A percentile compares a stretch with the other conserved stretches of the same genome.
These are phyloP conservation scores for Dolichopus griseipennis DNA, from an alignment of 2,888 invertebrate species.

Conservation along the genomic window DNA sequence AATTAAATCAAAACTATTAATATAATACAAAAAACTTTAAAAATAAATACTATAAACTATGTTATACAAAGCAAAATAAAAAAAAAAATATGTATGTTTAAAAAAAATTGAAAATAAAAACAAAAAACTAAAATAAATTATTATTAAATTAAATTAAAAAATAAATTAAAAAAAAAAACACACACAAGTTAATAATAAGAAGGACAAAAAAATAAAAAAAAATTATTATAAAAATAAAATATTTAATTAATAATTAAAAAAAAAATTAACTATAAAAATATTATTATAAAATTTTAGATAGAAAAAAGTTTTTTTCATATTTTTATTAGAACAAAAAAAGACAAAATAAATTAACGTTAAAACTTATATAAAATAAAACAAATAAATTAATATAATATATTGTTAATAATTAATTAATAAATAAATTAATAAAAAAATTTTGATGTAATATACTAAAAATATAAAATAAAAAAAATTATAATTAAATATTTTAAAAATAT, in stretches of 20 bases:
- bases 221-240: no score
- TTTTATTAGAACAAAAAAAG: not conserved
- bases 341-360: not conserved
- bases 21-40: no score
- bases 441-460: not conserved
- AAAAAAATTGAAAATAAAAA: not conserved
- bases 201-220: not conserved
- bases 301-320: constrained; percentile 6
- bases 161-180: not conserved
- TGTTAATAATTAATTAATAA: no score
- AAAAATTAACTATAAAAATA: not conserved
- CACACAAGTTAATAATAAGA: no score
- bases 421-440: not conserved
- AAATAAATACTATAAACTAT: no score
- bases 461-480: not conserved
- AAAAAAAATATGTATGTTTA: not conserved
- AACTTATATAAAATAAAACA: not conserved
- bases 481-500: no score
- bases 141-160: not conserved
- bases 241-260: no score
- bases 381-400: no score
- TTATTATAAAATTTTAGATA: constrained; percentile 6
- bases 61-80: no score
- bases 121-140: not conserved
- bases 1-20: no score